Evolutionary conservation across 2,888 invertebrate species (phyloP).

Genomic region (Amorpha juglandis): DNA sequence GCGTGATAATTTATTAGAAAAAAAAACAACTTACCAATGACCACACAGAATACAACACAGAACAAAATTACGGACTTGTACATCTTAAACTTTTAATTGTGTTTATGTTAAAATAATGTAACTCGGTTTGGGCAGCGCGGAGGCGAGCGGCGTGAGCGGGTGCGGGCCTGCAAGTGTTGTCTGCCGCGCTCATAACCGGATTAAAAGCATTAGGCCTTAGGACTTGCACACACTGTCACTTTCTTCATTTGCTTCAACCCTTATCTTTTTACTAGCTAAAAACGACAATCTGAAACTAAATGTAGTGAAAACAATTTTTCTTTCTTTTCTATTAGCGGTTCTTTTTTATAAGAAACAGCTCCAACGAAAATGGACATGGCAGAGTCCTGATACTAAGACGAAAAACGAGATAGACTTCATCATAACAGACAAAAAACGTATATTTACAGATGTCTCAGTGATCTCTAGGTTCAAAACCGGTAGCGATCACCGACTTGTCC

Average conservation of each 20-base stretch:
- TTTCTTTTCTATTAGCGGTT: no score
- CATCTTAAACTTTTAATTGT: conserved; percentile 55
- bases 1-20: not conserved
- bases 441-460: no score
- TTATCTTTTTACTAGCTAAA: not conserved
- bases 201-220: conserved; percentile 63
- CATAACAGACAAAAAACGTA: no score
- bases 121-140: conserved; percentile 35
- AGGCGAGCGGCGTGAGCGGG: conserved; percentile 59
- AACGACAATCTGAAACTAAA: no score
- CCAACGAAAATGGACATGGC: no score
- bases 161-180: conserved; percentile 71
- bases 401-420: no score
- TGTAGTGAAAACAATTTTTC: no score
- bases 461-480: no score
- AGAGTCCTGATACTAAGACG: no score
- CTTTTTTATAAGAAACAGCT: no score
- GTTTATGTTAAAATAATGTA: conserved; percentile 37
- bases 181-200: conserved; percentile 64
- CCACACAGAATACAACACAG: conserved; percentile 68
- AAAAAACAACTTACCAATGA: conserved; percentile 65
- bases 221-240: conserved; percentile 52
- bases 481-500: no score
- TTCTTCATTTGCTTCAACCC: conserved; percentile 31
- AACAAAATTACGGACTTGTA: conserved; percentile 67